Conservation (phyloP, 2,113 vertebrate genomes). For the Silurus glanis region DNA sequence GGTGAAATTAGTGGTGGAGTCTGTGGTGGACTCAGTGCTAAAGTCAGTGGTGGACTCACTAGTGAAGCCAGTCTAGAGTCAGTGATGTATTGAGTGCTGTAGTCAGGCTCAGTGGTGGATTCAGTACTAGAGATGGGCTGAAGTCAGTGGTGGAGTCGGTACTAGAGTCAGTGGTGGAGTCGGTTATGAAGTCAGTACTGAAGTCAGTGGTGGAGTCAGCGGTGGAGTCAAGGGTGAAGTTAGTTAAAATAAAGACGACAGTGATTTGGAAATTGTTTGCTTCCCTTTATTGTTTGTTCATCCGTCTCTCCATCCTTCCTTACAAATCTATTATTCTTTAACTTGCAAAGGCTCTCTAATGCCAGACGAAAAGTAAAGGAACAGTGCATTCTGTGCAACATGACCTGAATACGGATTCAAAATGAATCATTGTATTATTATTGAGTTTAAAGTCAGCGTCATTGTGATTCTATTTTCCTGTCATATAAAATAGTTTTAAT, state of each 20-base stretch:
- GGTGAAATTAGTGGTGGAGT: neutral
- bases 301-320: no score
- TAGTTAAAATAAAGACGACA: no score
- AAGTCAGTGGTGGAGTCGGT: no score
- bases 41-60: neutral
- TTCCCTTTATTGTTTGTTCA: neutral
- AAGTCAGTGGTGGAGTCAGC: no score
- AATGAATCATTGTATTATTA: neutral
- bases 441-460: neutral
- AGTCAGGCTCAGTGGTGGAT: neutral
- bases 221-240: no score
- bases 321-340: neutral
- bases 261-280: neutral
- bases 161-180: no score
- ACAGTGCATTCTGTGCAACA: neutral
- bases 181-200: no score
- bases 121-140: no score
- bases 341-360: neutral
- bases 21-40: neutral
- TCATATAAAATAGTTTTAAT: no score
- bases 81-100: neutral
- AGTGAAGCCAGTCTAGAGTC: neutral
- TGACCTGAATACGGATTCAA: neutral
- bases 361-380: neutral
- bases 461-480: neutral